Conservation (phyloP, 2,888 invertebrate species). For the Hirtodrosophila trivittata region DNA sequence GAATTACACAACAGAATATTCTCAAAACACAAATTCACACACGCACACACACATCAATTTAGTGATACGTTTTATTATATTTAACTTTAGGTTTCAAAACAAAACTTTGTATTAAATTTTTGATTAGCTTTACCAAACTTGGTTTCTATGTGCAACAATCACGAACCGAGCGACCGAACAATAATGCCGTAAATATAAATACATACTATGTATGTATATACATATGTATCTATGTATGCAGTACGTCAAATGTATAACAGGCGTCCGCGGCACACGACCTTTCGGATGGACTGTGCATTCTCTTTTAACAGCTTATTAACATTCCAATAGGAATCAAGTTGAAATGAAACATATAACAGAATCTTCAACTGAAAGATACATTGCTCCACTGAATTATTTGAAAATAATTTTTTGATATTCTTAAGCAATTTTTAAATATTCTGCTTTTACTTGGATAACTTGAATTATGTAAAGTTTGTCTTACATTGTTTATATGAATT, state of each 20-base stretch:
- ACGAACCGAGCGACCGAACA: constrained; percentile 44
- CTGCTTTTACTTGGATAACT: too few relatives aligned
- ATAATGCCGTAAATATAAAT: constrained; percentile 53
- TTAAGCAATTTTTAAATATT: too few relatives aligned
- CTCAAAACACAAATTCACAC: constrained; percentile 16
- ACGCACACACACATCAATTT: constrained; percentile 7
- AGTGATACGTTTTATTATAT: constrained; percentile 4
- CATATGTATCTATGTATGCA: constrained; percentile 19
- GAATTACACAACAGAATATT: constrained; percentile 39
- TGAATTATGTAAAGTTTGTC: too few relatives aligned
- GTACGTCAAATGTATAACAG: constrained; percentile 16
- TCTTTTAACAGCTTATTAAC: constrained; percentile 41
- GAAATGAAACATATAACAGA: constrained; percentile 18
- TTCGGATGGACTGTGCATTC: constrained; percentile 32
- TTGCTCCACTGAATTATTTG: too few relatives aligned
- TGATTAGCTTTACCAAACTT: constrained; percentile 45
- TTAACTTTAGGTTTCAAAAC: constrained; percentile 39
- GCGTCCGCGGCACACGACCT: constrained; percentile 43
- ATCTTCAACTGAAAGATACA: constrained; percentile 28
- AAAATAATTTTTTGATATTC: too few relatives aligned
- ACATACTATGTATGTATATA: constrained; percentile 26
- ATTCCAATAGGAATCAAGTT: constrained; percentile 14
- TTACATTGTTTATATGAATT: too few relatives aligned
- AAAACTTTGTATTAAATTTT: constrained; percentile 53
- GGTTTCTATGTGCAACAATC: constrained; percentile 38